Evolutionary conservation across 2,113 vertebrate genomes (phyloP).

Genomic region (Sinosuthora webbiana): DNA sequence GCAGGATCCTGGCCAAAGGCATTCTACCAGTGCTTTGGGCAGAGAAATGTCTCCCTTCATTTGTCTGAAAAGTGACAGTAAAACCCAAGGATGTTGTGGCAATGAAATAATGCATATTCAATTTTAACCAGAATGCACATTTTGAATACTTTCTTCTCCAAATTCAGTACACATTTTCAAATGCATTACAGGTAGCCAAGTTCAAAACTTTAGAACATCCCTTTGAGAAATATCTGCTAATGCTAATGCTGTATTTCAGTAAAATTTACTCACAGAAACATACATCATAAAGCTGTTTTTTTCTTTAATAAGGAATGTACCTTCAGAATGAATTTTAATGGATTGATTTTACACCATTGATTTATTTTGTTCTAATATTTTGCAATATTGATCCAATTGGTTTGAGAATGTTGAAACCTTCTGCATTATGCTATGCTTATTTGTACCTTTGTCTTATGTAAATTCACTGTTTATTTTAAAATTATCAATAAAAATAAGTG

Average conservation of each 20-base stretch:
- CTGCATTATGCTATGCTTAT: neutral
- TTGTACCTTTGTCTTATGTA: neutral
- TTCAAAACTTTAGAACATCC: neutral
- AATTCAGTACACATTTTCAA: neutral
- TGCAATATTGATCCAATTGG: neutral
- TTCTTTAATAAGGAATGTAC: neutral
- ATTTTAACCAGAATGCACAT: neutral
- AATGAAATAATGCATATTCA: neutral
- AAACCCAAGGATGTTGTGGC: neutral
- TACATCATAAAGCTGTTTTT: neutral
- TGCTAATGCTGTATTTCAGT: neutral
- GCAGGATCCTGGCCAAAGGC: neutral
- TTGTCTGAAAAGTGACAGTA: neutral
- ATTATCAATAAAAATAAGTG: neutral
- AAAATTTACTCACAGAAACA: slow-evolving; percentile 8
- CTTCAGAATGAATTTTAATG: neutral
- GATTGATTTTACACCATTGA: neutral
- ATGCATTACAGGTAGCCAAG: neutral
- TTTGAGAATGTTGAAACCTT: neutral
- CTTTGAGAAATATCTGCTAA: neutral
- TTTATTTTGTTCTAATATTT: neutral
- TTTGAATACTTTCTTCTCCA: neutral
- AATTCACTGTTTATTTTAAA: neutral
- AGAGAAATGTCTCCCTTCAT: slow-evolving; percentile 1
- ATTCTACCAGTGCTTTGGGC: neutral